Evolutionary conservation across 2,888 invertebrate species (phyloP), one percentile per base, ranked within the genome.

Genomic region (Xestobium rufovillosum): DNA sequence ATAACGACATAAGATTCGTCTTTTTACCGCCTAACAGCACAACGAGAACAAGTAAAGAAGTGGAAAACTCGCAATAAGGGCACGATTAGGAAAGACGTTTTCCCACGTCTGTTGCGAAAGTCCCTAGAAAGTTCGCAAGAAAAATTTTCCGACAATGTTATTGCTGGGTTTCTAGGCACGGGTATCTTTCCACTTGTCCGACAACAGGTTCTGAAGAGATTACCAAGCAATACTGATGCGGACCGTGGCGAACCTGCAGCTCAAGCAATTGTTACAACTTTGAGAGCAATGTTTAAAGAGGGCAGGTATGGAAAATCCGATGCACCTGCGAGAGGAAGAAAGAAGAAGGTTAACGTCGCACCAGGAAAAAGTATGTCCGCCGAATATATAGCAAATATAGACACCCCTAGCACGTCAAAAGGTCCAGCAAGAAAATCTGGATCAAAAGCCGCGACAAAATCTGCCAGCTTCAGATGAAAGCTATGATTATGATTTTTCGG

Each of bases 1-100:
- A 34, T 14, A 13, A 31, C 4, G 16, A 33, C 12, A 33, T 33
- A 3, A 33, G 10, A 11, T 33, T 33, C 27, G 16, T 33, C 3
- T 29, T 33, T 8, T 12, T 33, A 30, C 33, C 33, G 4, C 33
- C 33, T 10, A 33, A 26, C 19, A 33, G 26, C 10, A 33, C 33
- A 30, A 14, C 19, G 3, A 3, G 19, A 4, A 33, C 33, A 23
- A n/a, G n/a, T n/a, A n/a, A n/a, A n/a, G n/a, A n/a, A n/a, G n/a
- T n/a, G n/a, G n/a, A 32, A 33, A 38, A 38, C 19, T 26, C 15
- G 34, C 23, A 27, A 38, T 34, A 34, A 29, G 28, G 38, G 38
- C n/a, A 28, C 28, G 19, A 16, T 39, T 16, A 42, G 38, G 31
- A 45, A 43, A 39, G 36, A 45, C 26, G 25, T 35, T 4, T 45